Base-by-base conservation (phyloP, 1,140 invertebrate species). In the Reticulitermes speratus region DNA sequence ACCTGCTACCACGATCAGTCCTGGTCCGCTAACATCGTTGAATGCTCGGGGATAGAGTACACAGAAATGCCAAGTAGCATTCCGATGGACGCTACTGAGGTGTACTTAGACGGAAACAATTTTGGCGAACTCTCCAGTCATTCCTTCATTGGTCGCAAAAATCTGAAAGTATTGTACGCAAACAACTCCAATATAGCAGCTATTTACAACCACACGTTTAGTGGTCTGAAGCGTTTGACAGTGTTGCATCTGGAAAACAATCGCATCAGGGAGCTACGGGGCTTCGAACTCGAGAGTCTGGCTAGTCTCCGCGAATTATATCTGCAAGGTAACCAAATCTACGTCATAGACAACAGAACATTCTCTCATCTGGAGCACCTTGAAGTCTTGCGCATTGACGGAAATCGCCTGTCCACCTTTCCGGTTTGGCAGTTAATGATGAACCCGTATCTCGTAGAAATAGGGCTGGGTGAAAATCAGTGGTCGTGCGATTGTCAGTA, bases 1-100 rank as follows among this genome's bases (percentile, higher is more conserved):
- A 97, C 96, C 30, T 98, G 97, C 89, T 98, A 97, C 92, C 97
- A 98, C 90, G 97, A 98, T 91, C 96, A 98, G 90, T 96, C 96
- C 65, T 98, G 97, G 97, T 96, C 96, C 25, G 96, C 96, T 23
- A 98, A 98, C 90, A 96, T 98, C 85, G 97, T 98, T 25, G 97
- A 98, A 90, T 98, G 97, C 91, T 96, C 96, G 0, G 94, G 94
- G 65, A 94, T 94, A 65, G 95, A 94, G 86, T 97, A 97, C 91
- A 94, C 94, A 0, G 93, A 95, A 90, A 96, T 98, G 91, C 97
- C 97, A 2, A 95, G 94, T 75, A 94, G 95, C 85, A 97, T 98
- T 89, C 97, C 97, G 81, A 98, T 98, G 97, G 97, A 98, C 91
- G 96, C 97, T 87, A 98, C 97, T 19, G 96, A 98, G 92, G 94